Percentiles rank a stretch among this genome's conserved stretches.
Conservation (phyloP, 1,140 invertebrate genomes). For the Zelostemma sp. region DNA sequence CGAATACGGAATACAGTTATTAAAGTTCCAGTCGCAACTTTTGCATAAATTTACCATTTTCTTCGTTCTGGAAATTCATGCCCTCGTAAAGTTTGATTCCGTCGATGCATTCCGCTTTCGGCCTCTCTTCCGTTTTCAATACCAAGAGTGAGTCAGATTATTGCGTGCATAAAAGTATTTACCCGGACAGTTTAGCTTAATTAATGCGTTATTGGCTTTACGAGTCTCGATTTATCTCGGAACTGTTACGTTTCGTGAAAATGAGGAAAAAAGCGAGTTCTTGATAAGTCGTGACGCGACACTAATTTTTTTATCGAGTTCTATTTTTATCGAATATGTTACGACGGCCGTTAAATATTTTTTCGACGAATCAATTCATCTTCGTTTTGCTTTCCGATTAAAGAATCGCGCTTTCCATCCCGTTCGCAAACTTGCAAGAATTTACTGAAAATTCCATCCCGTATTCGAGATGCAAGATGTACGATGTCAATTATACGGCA, state of each 20-base stretch:
- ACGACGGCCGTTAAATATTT: not conserved
- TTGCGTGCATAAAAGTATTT: not conserved
- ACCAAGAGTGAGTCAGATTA: not conserved
- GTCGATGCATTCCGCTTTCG: too few relatives aligned
- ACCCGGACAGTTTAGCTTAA: not conserved
- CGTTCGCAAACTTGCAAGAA: conserved; percentile 60
- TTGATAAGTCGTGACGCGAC: not conserved
- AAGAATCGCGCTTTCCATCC: conserved; percentile 77
- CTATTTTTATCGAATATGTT: too few relatives aligned
- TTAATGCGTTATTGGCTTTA: not conserved
- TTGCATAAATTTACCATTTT: too few relatives aligned
- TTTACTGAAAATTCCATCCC: conserved; percentile 67
- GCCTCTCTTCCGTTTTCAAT: too few relatives aligned
- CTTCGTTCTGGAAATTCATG: too few relatives aligned
- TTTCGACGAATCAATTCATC: too few relatives aligned
- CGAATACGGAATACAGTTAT: too few relatives aligned
- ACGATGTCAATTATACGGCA: conserved; percentile 78
- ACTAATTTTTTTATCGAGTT: not conserved
- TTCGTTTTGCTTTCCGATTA: not conserved
- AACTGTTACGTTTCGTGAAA: not conserved
- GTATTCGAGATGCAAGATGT: conserved; percentile 78
- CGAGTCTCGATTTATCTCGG: not conserved
- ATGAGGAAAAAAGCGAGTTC: not conserved
- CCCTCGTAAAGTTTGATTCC: too few relatives aligned
- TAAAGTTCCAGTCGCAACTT: too few relatives aligned